Base-by-base conservation (phyloP, 2,797 vertebrate genomes). In the Siniperca undulata region DNA sequence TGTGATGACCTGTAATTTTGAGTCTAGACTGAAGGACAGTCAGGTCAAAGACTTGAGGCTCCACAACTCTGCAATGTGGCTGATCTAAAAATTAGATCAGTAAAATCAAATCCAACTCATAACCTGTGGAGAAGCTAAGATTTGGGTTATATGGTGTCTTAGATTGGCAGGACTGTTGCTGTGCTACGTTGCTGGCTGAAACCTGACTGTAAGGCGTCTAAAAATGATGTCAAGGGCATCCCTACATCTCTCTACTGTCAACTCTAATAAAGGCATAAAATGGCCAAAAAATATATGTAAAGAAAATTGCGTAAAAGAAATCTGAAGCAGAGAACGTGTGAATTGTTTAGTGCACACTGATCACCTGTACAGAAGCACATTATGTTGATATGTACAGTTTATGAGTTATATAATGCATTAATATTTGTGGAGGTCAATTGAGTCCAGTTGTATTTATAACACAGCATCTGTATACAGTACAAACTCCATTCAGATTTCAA, bases 11-110 rank as follows among this genome's bases (percentile, higher is more conserved):
- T 66, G 46, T 36, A 59, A 40, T 65, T 60, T 58, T 53, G 52
- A 71, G 70, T 78, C 61, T 17, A 67, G 44, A 74, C 59, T 69
- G 27, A 70, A 78, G 70, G 50, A 64, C 24, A 30, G 9, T 66
- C 40, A 72, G 70, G 70, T 70, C 34, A 77, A 55, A 67, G 16
- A 36, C 67, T 50, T 44, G 16, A 62, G 61, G 40, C 40, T 70
- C 6, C 8, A 40, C 27, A 19, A 20, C 55, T 56, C 27, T 64
- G 58, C 56, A 4, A 22, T 48, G 61, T 30, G 36, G 36, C 5
- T n/a, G 1, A n/a, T 60, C 22, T 27, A 44, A 55, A 66, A 36
- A 70, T 16, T 1, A 73, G 4, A 66, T 61, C 59, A 74, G 55
- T 0, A 0, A 42, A 59, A 53, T 40, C 5, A 72, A 69, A 42